Base-by-base conservation (phyloP, 2,797 vertebrate genomes). In the Thalassophryne amazonica region DNA sequence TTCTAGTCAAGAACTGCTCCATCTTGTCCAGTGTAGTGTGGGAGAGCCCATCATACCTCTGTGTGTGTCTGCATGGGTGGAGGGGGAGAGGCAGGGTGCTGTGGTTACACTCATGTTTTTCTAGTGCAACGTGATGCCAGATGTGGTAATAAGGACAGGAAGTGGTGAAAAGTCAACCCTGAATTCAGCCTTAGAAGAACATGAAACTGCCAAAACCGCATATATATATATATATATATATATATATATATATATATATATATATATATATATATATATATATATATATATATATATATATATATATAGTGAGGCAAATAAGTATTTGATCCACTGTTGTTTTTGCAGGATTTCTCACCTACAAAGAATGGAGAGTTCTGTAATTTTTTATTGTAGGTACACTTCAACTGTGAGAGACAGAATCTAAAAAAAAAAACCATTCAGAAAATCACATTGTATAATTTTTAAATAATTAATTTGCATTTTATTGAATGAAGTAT, bases 11-110 rank as follows among this genome's bases (percentile, higher is more conserved):
- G 76, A 71, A 58, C 65, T 14, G 63, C 33, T 78, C 69, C 46
- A 25, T 74, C 71, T 78, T 71, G 75, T 85, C 76, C 80, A 75
- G n/a, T 71, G 67, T 71, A 73, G 63, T 73, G 80, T 84, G 75
- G 81, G 81, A 79, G 77, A 76, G 76, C 69, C 52, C 21, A 50
- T 35, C 53, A 5, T 78, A 78, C 78, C 83, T 36, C 9, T 39
- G 17, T 20, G 17, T 36, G 47, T 47, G 43, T 43, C 53, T 46
- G 49, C 14, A 29, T 21, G 46, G 39, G 16, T 33, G 4, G 14
- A 10, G n/a, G 59, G 20, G 32, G 43, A 46, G 39, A 40, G 38
- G 25, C 56, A 77, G 52, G 52, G 69, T 54, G 60, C 43, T 78
- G 80, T 51, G 77, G 78, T 80, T 50, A 38, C 20, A 11, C 58